These are phyloP conservation scores for Nylanderia fulva DNA, from an alignment of 1,140 invertebrate genomes.

Conservation along the genomic window DNA sequence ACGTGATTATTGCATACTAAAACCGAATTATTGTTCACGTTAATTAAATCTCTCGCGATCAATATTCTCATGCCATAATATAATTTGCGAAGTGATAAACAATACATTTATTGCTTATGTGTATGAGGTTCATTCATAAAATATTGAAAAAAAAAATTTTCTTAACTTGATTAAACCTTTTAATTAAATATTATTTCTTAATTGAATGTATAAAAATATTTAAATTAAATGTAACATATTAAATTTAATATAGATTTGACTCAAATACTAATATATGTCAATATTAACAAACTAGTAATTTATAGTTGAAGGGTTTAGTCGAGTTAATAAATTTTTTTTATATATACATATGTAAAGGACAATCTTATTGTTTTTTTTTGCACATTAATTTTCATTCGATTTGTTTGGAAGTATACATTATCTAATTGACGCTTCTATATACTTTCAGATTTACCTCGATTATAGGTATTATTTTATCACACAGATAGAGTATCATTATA, in stretches of 20 bases:
- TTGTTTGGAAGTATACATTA: neutral
- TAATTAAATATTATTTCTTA: no score
- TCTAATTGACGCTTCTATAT: neutral
- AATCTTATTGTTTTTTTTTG: neutral
- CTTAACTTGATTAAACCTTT: no score
- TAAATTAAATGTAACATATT: no score
- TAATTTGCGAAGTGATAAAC: neutral
- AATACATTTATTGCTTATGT: neutral
- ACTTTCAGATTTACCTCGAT: neutral
- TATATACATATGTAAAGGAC: neutral
- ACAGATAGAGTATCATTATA: neutral
- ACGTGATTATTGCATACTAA: constrained; percentile 23
- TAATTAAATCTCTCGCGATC: neutral
- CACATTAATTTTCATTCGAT: neutral
- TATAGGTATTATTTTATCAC: neutral
- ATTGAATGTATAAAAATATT: no score
- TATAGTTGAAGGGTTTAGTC: no score
- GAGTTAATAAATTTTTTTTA: no score
- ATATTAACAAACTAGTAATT: no score
- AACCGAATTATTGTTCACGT: constrained; percentile 12
- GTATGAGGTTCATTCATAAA: neutral
- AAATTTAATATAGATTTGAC: no score
- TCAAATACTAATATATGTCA: no score
- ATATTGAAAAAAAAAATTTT: no score
- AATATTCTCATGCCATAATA: neutral